Evolutionary conservation across 2,888 invertebrate genomes (phyloP).

Genomic region (Hartigia nigra): DNA sequence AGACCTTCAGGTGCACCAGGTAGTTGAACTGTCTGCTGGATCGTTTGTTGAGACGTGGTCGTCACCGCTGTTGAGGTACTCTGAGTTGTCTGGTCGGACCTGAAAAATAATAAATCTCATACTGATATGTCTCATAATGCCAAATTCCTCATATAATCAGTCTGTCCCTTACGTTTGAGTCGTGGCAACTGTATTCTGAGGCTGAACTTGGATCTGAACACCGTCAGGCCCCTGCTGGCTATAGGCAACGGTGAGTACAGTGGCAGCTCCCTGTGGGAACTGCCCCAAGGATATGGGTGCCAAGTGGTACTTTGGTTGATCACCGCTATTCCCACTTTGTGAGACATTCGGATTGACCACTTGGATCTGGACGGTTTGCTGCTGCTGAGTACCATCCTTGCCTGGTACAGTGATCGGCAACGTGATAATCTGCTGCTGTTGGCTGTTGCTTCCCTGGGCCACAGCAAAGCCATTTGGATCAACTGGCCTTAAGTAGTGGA

Average conservation of each 20-base stretch:
- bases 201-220: slow-evolving; percentile 63
- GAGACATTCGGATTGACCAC: slow-evolving; percentile 73
- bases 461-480: slow-evolving; percentile 68
- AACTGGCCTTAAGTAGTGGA: slow-evolving; percentile 78
- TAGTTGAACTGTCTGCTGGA: slow-evolving; percentile 62
- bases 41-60: slow-evolving; percentile 62
- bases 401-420: slow-evolving; percentile 83
- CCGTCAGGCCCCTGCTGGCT: slow-evolving; percentile 72
- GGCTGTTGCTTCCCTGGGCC: slow-evolving; percentile 62
- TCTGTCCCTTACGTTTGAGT: slow-evolving; percentile 58
- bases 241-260: slow-evolving; percentile 81
- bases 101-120: slow-evolving; percentile 20
- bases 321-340: slow-evolving; percentile 67
- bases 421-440: slow-evolving; percentile 78
- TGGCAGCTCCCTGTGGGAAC: slow-evolving; percentile 77
- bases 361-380: slow-evolving; percentile 81
- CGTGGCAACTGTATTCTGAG: slow-evolving; percentile 63
- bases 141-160: background rate
- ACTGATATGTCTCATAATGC: background rate
- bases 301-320: slow-evolving; percentile 80
- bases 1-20: slow-evolving; percentile 73
- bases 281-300: slow-evolving; percentile 80
- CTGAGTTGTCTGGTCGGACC: slow-evolving; percentile 63
- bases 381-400: slow-evolving; percentile 77
- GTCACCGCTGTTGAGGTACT: slow-evolving; percentile 64